These are phyloP conservation scores for Ophion slaviceki DNA, from an alignment of 2,888 invertebrate genomes.

Conservation along the genomic window DNA sequence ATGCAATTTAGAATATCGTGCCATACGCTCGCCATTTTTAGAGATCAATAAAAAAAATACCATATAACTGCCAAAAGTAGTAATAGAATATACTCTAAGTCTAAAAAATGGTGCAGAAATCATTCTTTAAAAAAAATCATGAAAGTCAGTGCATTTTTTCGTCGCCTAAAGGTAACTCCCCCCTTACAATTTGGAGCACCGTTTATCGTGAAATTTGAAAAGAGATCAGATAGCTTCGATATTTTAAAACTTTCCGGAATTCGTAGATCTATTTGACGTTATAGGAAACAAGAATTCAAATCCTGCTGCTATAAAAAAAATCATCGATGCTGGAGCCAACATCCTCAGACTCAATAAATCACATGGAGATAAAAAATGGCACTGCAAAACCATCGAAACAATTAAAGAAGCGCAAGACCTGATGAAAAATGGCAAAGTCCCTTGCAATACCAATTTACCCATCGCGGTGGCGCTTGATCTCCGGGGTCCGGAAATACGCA, in stretches of 20 bases:
- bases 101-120: no score
- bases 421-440: not conserved
- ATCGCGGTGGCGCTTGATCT: conserved; percentile 71
- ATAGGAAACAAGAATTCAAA: conserved; percentile 69
- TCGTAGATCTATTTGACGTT: not conserved
- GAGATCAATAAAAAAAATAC: no score
- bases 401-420: conserved; percentile 68
- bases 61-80: no score
- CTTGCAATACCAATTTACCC: conserved; percentile 7
- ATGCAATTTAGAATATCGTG: no score
- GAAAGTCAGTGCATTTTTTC: no score
- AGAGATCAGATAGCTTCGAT: not conserved
- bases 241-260: not conserved
- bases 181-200: not conserved
- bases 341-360: conserved; percentile 72
- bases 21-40: no score
- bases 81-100: no score
- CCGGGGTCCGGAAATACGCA: conserved; percentile 75
- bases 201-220: no score
- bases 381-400: conserved; percentile 67
- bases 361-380: conserved; percentile 70
- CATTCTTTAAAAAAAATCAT: no score
- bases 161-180: no score
- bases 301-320: conserved; percentile 67
- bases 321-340: conserved; percentile 71